Conservation (phyloP, 1,140 invertebrate genomes). For the Drosophila ananassae region DNA sequence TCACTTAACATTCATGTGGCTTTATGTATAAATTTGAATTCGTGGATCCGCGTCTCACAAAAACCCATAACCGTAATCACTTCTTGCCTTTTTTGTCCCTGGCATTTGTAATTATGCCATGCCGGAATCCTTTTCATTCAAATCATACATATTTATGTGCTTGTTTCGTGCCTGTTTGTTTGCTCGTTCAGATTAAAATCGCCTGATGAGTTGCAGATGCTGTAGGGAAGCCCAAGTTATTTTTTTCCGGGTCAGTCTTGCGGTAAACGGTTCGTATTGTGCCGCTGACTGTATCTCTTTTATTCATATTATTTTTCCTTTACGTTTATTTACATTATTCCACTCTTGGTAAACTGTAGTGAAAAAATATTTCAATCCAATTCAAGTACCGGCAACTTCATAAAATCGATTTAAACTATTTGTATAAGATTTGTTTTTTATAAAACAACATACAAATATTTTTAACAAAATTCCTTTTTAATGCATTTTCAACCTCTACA, state of each 20-base stretch:
- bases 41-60: constrained; percentile 31
- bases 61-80: constrained; percentile 60
- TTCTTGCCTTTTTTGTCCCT: constrained; percentile 70
- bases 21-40: constrained; percentile 41
- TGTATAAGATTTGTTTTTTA: constrained; percentile 3
- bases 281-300: constrained; percentile 30
- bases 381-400: background rate
- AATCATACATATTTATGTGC: constrained; percentile 19
- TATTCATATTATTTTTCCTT: constrained; percentile 64
- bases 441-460: background rate
- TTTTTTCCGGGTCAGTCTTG: constrained; percentile 38
- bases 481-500: background rate
- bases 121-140: constrained; percentile 30
- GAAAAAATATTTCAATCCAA: constrained; percentile 21
- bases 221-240: constrained; percentile 22
- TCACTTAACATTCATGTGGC: constrained; percentile 44
- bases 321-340: constrained; percentile 47
- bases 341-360: constrained; percentile 28
- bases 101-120: constrained; percentile 59
- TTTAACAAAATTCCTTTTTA: background rate
- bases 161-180: constrained; percentile 22
- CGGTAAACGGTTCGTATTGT: constrained; percentile 62
- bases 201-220: constrained; percentile 60
- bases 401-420: constrained; percentile 16
- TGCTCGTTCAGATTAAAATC: constrained; percentile 68